Evolutionary conservation across 1,140 invertebrate genomes (phyloP).

Genomic region (Drosophila hydei): DNA sequence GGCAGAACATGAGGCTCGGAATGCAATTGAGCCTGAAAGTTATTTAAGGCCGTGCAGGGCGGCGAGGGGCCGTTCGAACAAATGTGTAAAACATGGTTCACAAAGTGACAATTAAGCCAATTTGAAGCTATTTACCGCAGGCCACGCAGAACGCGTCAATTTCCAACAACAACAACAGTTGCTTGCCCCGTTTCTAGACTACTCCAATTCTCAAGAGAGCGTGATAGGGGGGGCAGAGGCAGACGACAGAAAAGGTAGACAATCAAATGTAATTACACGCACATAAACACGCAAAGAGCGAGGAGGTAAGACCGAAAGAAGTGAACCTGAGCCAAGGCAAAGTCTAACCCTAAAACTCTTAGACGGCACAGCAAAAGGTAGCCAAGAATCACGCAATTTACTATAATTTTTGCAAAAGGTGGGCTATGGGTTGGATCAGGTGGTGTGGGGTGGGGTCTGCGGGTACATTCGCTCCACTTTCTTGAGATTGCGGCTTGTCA

Average conservation of each 20-base stretch:
- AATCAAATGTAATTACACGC: slow-evolving; percentile 81
- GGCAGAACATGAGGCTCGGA: slow-evolving; percentile 46
- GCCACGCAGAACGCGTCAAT: slow-evolving; percentile 42
- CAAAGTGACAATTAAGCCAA: slow-evolving; percentile 81
- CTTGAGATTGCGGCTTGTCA: slow-evolving; percentile 66
- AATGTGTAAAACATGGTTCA: slow-evolving; percentile 72
- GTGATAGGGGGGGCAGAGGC: not conserved
- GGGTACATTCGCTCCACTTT: slow-evolving; percentile 58
- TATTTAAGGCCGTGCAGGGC: no score
- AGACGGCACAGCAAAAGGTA: slow-evolving; percentile 41
- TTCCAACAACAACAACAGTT: slow-evolving; percentile 39
- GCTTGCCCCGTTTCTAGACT: slow-evolving; percentile 50
- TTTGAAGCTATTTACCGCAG: slow-evolving; percentile 72
- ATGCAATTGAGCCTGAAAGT: slow-evolving; percentile 25
- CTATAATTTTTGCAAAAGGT: slow-evolving; percentile 68
- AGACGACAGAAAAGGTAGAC: slow-evolving; percentile 61
- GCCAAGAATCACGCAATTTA: slow-evolving; percentile 76
- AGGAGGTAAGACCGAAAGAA: slow-evolving; percentile 32
- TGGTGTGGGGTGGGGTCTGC: not conserved
- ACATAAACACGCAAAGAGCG: slow-evolving; percentile 73
- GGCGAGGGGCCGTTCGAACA: slow-evolving; percentile 12
- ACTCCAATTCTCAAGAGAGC: not conserved
- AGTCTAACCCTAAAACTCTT: not conserved
- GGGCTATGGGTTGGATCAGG: no score
- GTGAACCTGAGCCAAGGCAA: slow-evolving; percentile 33